A percentile compares a stretch with the other conserved stretches of the same genome.
Evolutionary conservation across 2,113 vertebrate species (phyloP).

Genomic region (Seriola dumerili): DNA sequence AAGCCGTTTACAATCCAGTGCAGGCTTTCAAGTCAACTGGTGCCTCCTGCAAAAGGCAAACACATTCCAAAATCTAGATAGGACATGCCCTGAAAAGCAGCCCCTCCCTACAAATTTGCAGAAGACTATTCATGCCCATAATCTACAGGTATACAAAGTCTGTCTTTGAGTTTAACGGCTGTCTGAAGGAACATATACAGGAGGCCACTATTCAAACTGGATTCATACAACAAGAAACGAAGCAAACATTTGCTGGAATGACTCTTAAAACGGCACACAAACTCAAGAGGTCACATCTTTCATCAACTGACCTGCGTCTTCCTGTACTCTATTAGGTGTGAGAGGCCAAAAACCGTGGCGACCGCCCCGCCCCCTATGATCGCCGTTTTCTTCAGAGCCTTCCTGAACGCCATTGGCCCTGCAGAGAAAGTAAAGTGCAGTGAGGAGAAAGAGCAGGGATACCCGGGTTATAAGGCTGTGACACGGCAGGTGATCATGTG

Average conservation of each 20-base stretch:
- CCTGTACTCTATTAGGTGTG: conserved; percentile 92
- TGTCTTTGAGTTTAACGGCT: neutral
- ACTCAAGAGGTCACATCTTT: neutral
- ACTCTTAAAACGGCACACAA: neutral
- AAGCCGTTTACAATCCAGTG: neutral
- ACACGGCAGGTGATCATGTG: conserved; percentile 19
- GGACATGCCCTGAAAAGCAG: conserved; percentile 41
- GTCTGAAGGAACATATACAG: too few species aligned
- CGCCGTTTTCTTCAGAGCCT: conserved; percentile 88
- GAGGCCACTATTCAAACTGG: neutral
- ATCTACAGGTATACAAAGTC: neutral
- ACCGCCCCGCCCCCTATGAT: conserved; percentile 90
- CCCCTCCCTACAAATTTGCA: neutral
- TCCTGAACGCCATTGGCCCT: conserved; percentile 93
- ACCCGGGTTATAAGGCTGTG: neutral
- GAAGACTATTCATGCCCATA: neutral
- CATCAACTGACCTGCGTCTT: conserved; percentile 88
- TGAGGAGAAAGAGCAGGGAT: conserved; percentile 7
- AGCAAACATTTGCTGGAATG: neutral
- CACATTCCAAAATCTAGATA: conserved; percentile 75
- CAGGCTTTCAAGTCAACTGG: too few species aligned
- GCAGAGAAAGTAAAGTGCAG: conserved; percentile 2
- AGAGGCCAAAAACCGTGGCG: conserved; percentile 89
- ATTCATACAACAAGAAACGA: neutral
- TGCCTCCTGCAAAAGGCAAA: conserved; percentile 2